These are phyloP conservation scores for Podotricha telesiphe DNA, from an alignment of 2,888 invertebrate genomes.

Conservation along the genomic window DNA sequence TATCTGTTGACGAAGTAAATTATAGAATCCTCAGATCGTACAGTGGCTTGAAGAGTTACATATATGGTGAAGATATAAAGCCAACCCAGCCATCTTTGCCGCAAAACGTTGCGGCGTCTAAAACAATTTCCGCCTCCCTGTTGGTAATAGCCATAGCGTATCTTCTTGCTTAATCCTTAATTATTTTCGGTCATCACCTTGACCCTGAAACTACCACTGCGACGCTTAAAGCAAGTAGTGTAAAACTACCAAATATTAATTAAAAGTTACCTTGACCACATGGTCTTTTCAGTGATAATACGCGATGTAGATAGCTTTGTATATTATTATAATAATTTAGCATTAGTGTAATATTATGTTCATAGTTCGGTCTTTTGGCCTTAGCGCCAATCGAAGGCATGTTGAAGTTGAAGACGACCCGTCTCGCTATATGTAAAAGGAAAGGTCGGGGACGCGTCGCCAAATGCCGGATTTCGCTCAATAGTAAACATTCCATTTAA, in stretches of 20 bases:
- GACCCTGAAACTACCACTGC: conserved; percentile 55
- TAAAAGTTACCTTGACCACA: conserved; percentile 78
- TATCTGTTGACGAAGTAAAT: conserved; percentile 85
- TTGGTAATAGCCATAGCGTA: conserved; percentile 65
- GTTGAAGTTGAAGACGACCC: conserved; percentile 72
- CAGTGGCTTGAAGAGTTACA: conserved; percentile 86
- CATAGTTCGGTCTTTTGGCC: conserved; percentile 51
- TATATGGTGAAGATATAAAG: conserved; percentile 76
- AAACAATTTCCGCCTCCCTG: conserved; percentile 61
- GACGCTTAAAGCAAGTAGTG: conserved; percentile 67
- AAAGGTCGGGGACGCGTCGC: conserved; percentile 77
- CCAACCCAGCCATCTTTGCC: conserved; percentile 47
- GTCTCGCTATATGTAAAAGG: conserved; percentile 52
- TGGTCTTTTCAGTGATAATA: conserved; percentile 75
- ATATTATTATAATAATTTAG: conserved; percentile 55
- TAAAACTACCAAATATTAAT: conserved; percentile 80
- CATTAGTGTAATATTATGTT: conserved; percentile 44
- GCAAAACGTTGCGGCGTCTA: conserved; percentile 57
- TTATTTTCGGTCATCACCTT: conserved; percentile 50
- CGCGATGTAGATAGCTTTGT: conserved; percentile 74
- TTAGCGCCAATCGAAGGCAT: conserved; percentile 59
- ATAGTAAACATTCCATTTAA: conserved; percentile 74
- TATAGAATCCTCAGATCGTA: conserved; percentile 86
- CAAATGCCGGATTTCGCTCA: conserved; percentile 62
- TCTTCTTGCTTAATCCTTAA: conserved; percentile 67